Base-by-base conservation (phyloP, 2,113 vertebrate genomes). In the Stercorarius parasiticus region DNA sequence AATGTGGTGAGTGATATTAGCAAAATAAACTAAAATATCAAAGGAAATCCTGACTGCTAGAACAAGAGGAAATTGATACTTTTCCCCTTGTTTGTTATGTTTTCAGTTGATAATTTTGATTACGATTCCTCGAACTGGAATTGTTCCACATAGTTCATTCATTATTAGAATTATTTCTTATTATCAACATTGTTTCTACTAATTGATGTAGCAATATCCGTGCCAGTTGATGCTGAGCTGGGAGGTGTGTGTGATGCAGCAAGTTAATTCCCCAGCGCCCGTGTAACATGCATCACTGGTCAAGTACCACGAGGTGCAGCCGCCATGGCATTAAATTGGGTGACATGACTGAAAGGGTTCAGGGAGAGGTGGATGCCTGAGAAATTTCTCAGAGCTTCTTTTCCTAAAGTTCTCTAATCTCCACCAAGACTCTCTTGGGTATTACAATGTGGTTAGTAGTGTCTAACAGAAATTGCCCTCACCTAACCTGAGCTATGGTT, bases 71-170 rank as follows among this genome's bases (percentile, higher is more conserved):
- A 66, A 61, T 21, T 9, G 1, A 19, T 30, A 7, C 2, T 17
- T 65, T 58, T 72, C 1, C 34, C 38, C 5, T 42, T 49, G 56
- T 79, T 87, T 83, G 27, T 91, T 76, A 12, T 22, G 21, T 1
- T 34, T 81, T 45, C 11, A 13, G 11, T n/a, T 43, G 43, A 29
- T 29, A 2, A 34, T 34, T 89, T n/a, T 77, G 10, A 10, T 66
- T 58, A 14, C 1, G n/a, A 23, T 27, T 42, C 27, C 49, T 72
- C 53, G 71, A 36, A 7, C 2, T 70, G 69, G 27, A 32, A 5
- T 25, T n/a, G n/a, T 4, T 67, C 40, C 6, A 3, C 7, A 0
- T 1, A 4, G 11, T 32, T 34, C 21, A 16, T 49, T 66, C 16
- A 26, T 45, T 15, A 6, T 15, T n/a, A 3, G 40, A 3, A 34